Percentiles rank a stretch among this genome's conserved stretches.
phyloP scores from a whole-genome alignment of 2,797 vertebrate genomes.

The Microctenopoma stevenorrisi region DNA sequence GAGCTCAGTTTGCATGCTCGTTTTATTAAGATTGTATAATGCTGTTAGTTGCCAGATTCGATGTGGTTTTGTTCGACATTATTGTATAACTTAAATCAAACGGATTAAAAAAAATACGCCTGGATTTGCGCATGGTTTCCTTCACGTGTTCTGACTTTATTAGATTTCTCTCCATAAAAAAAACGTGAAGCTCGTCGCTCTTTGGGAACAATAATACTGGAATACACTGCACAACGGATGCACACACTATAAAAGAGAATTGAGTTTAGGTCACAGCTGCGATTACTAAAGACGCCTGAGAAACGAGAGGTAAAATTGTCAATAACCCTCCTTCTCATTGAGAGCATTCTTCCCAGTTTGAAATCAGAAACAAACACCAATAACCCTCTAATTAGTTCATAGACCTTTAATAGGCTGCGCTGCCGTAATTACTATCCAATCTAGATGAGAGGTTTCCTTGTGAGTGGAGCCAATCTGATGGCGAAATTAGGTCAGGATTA shows the following conservation, averaged over 20 bases:
- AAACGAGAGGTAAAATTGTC: constrained; percentile 31
- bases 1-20: not conserved
- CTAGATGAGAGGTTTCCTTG: constrained; percentile 79
- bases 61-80: not conserved
- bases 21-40: not conserved
- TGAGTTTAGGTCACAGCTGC: constrained; percentile 17
- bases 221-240: not conserved
- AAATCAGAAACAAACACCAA: constrained; percentile 77
- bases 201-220: constrained; percentile 15
- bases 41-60: not conserved
- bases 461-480: constrained; percentile 69
- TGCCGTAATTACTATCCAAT: constrained; percentile 79
- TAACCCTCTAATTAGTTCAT: constrained; percentile 80
- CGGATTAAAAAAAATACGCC: not conserved
- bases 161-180: constrained; percentile 20
- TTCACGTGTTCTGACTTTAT: constrained; percentile 21
- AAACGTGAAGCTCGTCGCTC: constrained; percentile 5
- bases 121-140: not conserved
- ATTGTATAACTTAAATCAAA: not conserved
- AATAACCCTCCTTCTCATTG: constrained; percentile 41
- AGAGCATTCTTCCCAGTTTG: constrained; percentile 57
- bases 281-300: constrained; percentile 36
- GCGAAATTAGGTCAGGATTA: constrained; percentile 82
- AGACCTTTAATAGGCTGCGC: constrained; percentile 77
- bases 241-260: constrained; percentile 7